These are phyloP conservation scores for Taxidea taxus DNA, from an alignment of 2,113 vertebrate species.

Conservation along the genomic window DNA sequence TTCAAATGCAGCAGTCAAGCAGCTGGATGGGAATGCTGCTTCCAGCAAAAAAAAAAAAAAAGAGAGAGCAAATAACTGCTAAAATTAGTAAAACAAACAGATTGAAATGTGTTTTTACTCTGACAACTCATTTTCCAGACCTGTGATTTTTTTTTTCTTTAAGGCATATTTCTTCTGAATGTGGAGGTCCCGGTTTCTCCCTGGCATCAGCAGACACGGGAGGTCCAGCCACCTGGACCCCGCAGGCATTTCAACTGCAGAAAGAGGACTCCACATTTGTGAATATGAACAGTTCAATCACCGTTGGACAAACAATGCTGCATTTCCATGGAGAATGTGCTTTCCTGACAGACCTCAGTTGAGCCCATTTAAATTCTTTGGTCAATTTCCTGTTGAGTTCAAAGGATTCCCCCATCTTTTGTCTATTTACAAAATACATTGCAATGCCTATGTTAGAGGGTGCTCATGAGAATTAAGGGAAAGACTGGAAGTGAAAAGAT, in stretches of 20 bases:
- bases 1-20: constrained; percentile 1
- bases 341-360: background rate
- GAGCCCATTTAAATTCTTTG: background rate
- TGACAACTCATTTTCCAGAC: background rate
- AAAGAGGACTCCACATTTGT: rapidly evolving
- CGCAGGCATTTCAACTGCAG: background rate
- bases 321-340: background rate
- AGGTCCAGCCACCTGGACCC: background rate
- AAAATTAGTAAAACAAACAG: constrained; percentile 51
- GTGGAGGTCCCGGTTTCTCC: background rate
- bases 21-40: constrained; percentile 2
- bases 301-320: background rate
- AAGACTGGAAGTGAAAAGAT: background rate
- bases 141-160: background rate
- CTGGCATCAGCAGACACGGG: rapidly evolving
- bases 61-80: background rate
- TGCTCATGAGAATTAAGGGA: background rate
- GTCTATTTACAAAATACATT: background rate
- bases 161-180: background rate
- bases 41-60: background rate
- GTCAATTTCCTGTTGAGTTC: background rate
- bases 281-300: background rate
- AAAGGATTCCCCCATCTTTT: background rate
- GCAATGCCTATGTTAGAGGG: background rate
- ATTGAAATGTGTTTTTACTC: background rate